Percentiles rank a stretch among this genome's conserved stretches.
These are phyloP conservation scores for Ferrisia virgata DNA, from an alignment of 2,888 invertebrate genomes.

Conservation along the genomic window DNA sequence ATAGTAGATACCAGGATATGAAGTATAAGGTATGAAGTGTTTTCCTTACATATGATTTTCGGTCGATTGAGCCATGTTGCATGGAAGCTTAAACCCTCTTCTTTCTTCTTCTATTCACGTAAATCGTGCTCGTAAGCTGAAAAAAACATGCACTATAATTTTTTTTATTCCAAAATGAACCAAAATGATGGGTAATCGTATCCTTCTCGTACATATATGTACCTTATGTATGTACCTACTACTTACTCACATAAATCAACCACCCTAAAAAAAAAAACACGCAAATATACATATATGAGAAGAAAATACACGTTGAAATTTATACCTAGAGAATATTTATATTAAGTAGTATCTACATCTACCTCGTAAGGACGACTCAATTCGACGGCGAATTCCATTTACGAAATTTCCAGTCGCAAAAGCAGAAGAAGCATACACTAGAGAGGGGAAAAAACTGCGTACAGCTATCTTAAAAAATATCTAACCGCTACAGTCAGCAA, in stretches of 20 bases:
- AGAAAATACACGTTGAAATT: neutral
- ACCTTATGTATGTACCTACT: too few species aligned
- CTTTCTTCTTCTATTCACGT: too few species aligned
- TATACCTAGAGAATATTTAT: neutral
- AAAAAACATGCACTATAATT: too few species aligned
- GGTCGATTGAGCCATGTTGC: too few species aligned
- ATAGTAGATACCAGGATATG: too few species aligned
- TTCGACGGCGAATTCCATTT: neutral
- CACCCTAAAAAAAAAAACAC: neutral
- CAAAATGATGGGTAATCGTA: too few species aligned
- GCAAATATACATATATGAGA: neutral
- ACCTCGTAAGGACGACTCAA: neutral
- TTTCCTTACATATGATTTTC: too few species aligned
- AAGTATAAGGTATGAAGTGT: too few species aligned
- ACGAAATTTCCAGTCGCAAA: neutral
- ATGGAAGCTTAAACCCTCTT: too few species aligned
- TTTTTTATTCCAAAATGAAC: too few species aligned
- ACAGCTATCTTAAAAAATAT: neutral
- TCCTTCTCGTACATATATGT: too few species aligned
- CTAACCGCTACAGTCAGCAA: conserved; percentile 13
- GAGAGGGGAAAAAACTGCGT: neutral
- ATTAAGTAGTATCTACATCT: neutral
- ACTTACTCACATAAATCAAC: neutral
- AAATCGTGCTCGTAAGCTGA: too few species aligned
- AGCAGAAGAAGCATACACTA: neutral